Evolutionary conservation across 2,113 vertebrate species (phyloP).

Genomic region (Odocoileus hemionus): DNA sequence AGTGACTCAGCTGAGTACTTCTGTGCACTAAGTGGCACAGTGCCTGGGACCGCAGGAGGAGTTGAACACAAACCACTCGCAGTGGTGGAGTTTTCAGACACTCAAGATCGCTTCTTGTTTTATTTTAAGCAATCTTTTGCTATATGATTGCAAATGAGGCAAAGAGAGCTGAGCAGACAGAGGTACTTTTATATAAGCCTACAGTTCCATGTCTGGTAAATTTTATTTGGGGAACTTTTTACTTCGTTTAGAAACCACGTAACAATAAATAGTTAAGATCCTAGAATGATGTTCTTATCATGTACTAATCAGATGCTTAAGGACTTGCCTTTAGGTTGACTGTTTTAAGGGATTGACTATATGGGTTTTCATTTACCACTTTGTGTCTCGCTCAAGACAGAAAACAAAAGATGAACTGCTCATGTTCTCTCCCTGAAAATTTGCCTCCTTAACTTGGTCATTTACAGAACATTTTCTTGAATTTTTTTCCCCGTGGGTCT

Average conservation of each 20-base stretch:
- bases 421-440: background rate
- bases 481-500: background rate
- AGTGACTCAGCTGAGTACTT: constrained; percentile 29
- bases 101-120: background rate
- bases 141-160: background rate
- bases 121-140: background rate
- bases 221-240: background rate
- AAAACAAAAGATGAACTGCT: background rate
- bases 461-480: background rate
- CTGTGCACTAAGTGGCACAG: constrained; percentile 44
- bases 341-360: background rate
- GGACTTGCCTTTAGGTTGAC: background rate
- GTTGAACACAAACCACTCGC: constrained; percentile 7
- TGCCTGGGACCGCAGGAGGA: background rate
- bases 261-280: background rate
- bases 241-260: background rate
- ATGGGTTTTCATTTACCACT: background rate
- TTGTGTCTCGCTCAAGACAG: background rate
- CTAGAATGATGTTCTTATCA: background rate
- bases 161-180: background rate
- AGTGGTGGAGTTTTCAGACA: background rate
- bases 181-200: background rate
- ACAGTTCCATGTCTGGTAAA: background rate
- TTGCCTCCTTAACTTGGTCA: background rate
- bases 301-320: background rate